Conservation (phyloP, 1,140 invertebrate species). For the Drosophila bipectinata region DNA sequence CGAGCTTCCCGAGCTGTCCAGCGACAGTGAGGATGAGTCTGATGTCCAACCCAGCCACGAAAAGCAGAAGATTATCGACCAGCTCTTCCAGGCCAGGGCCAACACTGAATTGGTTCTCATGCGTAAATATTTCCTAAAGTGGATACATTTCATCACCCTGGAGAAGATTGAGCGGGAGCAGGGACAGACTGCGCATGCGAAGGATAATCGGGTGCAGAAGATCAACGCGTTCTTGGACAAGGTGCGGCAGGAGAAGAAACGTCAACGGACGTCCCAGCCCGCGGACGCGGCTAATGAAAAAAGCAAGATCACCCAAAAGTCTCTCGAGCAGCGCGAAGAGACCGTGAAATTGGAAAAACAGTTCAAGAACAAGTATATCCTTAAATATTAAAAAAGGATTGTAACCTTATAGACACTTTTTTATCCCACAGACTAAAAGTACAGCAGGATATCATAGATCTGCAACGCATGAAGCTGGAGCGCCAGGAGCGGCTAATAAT, state of each 20-base stretch:
- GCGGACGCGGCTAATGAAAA: neutral
- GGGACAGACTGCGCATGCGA: constrained; percentile 13
- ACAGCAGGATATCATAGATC: constrained; percentile 87
- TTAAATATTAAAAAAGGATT: neutral
- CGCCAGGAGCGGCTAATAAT: constrained; percentile 87
- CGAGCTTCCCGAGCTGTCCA: neutral
- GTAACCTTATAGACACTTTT: neutral
- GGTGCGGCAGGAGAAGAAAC: constrained; percentile 77
- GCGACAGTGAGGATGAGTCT: constrained; percentile 39
- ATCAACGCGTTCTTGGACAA: constrained; percentile 83
- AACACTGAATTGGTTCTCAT: constrained; percentile 54
- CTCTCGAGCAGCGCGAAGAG: constrained; percentile 45
- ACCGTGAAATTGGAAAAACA: constrained; percentile 69
- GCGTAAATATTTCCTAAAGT: constrained; percentile 81
- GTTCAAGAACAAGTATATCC: constrained; percentile 75
- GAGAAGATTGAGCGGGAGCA: constrained; percentile 73
- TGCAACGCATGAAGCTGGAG: constrained; percentile 87
- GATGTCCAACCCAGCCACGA: constrained; percentile 22
- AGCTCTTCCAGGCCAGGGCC: constrained; percentile 61
- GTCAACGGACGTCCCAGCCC: constrained; percentile 32
- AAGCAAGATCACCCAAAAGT: constrained; percentile 33
- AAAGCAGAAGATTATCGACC: constrained; percentile 72
- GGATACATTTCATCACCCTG: constrained; percentile 80
- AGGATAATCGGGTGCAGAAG: constrained; percentile 67
- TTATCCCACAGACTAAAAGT: constrained; percentile 85